These are phyloP conservation scores for Drosophila prosaltans DNA, from an alignment of 1,140 invertebrate species.

Conservation along the genomic window DNA sequence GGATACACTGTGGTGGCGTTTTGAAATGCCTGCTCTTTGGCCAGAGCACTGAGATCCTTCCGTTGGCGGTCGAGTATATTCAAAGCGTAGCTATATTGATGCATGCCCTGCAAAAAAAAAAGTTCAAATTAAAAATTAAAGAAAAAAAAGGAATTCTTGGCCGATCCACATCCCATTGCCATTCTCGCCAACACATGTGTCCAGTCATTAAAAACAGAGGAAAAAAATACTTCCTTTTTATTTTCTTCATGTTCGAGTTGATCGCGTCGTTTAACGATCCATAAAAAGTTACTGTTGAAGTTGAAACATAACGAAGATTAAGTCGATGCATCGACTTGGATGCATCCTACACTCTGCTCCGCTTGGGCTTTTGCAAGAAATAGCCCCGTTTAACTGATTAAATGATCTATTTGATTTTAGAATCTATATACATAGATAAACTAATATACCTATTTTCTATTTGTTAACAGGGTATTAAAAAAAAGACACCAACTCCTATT, in stretches of 20 bases:
- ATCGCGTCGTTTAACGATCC: conserved; percentile 31
- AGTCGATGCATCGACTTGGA: neutral
- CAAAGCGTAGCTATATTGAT: conserved; percentile 84
- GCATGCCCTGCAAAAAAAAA: conserved; percentile 84
- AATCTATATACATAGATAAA: too few species aligned
- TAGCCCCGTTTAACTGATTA: too few species aligned
- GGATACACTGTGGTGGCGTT: conserved; percentile 87
- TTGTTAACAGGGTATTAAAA: neutral
- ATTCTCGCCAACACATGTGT: neutral
- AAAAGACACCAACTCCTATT: neutral
- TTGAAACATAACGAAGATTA: neutral
- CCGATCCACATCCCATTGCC: neutral
- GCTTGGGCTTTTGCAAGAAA: too few species aligned
- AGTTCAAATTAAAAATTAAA: neutral
- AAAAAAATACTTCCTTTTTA: neutral
- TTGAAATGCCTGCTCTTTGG: conserved; percentile 84
- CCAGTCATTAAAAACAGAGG: neutral
- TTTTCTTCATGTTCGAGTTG: too few species aligned
- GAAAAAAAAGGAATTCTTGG: neutral
- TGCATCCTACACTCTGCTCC: neutral
- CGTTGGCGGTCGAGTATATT: conserved; percentile 84
- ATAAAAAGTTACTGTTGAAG: conserved; percentile 26
- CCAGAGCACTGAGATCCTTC: conserved; percentile 83
- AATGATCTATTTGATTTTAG: too few species aligned
- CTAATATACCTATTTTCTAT: neutral